Evolutionary conservation across 1,140 invertebrate genomes (phyloP), one percentile per base, ranked within the genome.

Genomic region (Cotesia typhae): DNA sequence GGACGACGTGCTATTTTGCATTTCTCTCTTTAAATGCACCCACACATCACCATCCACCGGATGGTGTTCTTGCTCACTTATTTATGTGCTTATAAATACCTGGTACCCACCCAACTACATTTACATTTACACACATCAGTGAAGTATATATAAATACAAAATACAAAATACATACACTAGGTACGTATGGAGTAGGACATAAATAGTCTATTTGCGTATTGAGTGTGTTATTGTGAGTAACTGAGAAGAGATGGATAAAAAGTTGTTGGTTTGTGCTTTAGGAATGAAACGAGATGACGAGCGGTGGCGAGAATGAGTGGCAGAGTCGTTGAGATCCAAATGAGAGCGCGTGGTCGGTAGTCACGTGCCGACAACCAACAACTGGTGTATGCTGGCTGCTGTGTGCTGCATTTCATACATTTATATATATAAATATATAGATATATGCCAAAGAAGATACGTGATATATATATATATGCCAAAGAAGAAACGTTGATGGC

Each of bases 1-100:
- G 53, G 51, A 67, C 36, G 28, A 53, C 65, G 69, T 67, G 69
- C 64, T 67, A 74, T 68, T 74, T 70, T 71, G 63, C 61, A 67
- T 67, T 67, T 66, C 60, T 41, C 63, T 41, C n/a, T 17, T 20
- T 55, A 14, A 28, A n/a, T 52, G 6, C 35, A 55, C 2, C 36
- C 12, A n/a, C 7, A 52, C 1, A 52, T 52, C n/a, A 28, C 2
- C 28, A 28, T 28, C 28, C 28, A 28, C 28, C 3, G 1, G 28
- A 1, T 17, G 17, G 0, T 17, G 17, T 17, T 41, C 38, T 41
- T 41, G 1, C 41, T 9, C 41, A 47, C 41, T 47, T 10, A 47
- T 10, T 9, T 10, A 47, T 10, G 41, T 10, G 41, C 41, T 47
- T 55, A 55, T 55, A 6, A 12, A 55, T 55, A 55, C 47, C 7